Evolutionary conservation across 2,888 invertebrate species (phyloP).

Genomic region (Alcis repandata): DNA sequence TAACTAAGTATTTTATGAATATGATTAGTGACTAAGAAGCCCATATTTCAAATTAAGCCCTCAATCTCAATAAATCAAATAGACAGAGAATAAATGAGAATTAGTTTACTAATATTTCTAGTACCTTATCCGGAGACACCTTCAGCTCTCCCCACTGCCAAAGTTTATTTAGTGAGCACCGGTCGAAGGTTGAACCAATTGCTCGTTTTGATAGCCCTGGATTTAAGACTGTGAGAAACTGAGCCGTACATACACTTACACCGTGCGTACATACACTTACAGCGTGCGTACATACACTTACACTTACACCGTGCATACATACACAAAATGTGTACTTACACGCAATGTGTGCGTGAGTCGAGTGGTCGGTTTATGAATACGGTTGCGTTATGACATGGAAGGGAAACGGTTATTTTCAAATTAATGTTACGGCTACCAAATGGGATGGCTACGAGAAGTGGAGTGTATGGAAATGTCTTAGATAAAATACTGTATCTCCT

Average conservation of each 20-base stretch:
- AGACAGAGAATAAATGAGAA: too few species aligned
- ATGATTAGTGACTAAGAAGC: too few species aligned
- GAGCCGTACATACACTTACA: background rate
- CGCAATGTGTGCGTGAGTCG: constrained; percentile 17
- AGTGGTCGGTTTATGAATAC: constrained; percentile 35
- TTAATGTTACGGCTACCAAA: constrained; percentile 32
- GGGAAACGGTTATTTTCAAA: constrained; percentile 40
- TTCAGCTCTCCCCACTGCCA: constrained; percentile 19
- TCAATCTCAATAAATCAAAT: too few species aligned
- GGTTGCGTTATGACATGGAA: constrained; percentile 32
- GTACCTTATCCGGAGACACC: constrained; percentile 2
- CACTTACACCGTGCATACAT: background rate
- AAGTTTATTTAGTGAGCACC: constrained; percentile 36
- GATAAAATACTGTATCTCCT: constrained; percentile 21
- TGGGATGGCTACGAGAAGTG: constrained; percentile 25
- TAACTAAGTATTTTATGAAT: too few species aligned
- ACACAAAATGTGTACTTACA: background rate
- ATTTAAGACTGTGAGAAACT: constrained; percentile 55
- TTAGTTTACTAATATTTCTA: too few species aligned
- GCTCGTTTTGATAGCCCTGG: constrained; percentile 51
- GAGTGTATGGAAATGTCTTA: constrained; percentile 30
- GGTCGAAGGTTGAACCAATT: constrained; percentile 62
- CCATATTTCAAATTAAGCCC: too few species aligned
- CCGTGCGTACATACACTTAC: constrained; percentile 22
- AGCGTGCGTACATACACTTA: background rate